Evolutionary conservation across 2,797 vertebrate species (phyloP).

Genomic region (Anguilla pacifica): DNA sequence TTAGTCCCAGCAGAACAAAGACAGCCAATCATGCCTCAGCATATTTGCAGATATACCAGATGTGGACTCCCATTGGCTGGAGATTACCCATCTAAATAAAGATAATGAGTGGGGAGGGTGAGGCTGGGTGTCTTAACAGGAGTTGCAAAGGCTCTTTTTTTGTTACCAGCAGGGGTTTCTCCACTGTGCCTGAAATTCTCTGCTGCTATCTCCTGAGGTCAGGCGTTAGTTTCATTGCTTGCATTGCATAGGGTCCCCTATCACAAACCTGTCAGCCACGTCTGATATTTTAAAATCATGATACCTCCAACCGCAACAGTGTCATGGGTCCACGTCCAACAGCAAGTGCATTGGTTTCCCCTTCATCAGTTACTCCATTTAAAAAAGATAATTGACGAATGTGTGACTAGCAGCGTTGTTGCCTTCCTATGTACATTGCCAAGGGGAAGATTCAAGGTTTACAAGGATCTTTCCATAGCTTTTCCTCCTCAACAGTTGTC

Average conservation of each 20-base stretch:
- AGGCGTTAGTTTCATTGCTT: neutral
- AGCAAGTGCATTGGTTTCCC: neutral
- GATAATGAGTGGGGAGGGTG: neutral
- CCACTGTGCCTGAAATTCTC: neutral
- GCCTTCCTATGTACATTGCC: neutral
- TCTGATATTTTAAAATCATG: neutral
- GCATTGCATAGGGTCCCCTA: neutral
- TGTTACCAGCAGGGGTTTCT: neutral
- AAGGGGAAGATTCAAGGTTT: neutral
- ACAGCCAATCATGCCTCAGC: neutral
- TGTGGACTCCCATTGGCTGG: neutral
- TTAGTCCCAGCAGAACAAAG: neutral
- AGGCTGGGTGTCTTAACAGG: neutral
- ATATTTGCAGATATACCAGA: neutral
- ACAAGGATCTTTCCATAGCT: neutral
- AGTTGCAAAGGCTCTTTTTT: neutral
- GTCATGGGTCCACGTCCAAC: neutral
- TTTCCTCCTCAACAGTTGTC: neutral
- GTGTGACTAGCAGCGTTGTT: neutral
- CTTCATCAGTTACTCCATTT: neutral
- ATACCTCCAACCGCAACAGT: neutral
- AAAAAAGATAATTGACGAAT: neutral
- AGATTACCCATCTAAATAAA: neutral
- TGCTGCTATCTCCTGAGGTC: neutral
- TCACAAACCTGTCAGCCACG: neutral